A percentile compares a stretch with the other conserved stretches of the same genome.
These are phyloP conservation scores for Paedocypris micromegethes DNA, from an alignment of 2,797 vertebrate genomes.

Conservation along the genomic window DNA sequence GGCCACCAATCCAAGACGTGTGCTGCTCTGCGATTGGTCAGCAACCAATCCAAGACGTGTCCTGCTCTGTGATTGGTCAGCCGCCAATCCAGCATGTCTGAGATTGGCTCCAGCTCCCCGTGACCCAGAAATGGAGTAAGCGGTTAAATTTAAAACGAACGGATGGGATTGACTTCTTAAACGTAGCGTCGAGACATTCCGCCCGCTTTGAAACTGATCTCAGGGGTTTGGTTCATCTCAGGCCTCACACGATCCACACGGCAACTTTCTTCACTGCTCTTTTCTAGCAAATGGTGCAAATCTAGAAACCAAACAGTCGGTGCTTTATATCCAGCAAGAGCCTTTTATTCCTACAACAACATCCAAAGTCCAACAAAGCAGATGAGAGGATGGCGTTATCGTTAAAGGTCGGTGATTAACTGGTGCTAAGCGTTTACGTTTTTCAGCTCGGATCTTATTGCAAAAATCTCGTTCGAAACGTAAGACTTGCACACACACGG, in stretches of 20 bases:
- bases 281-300: constrained; percentile 58
- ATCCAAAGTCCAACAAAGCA: constrained; percentile 21
- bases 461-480: constrained; percentile 35
- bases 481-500: constrained; percentile 1
- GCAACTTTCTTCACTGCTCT: constrained; percentile 36
- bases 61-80: too few relatives aligned
- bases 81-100: too few relatives aligned
- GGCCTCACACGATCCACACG: constrained; percentile 39
- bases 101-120: too few relatives aligned
- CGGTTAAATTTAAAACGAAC: too few relatives aligned
- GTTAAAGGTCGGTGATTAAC: constrained; percentile 35
- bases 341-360: constrained; percentile 47
- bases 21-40: too few relatives aligned
- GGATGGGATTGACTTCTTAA: constrained; percentile 20
- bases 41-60: too few relatives aligned
- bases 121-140: too few relatives aligned
- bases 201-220: constrained; percentile 44
- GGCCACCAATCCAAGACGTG: too few relatives aligned
- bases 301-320: constrained; percentile 68
- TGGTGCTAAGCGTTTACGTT: constrained; percentile 57
- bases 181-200: constrained; percentile 33
- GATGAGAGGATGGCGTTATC: constrained; percentile 29
- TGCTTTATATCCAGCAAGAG: constrained; percentile 52
- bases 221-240: constrained; percentile 51
- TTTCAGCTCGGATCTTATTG: neutral